A percentile compares a stretch with the other conserved stretches of the same genome.
Evolutionary conservation across 2,888 invertebrate species (phyloP).

Genomic region (Xanthia togata): DNA sequence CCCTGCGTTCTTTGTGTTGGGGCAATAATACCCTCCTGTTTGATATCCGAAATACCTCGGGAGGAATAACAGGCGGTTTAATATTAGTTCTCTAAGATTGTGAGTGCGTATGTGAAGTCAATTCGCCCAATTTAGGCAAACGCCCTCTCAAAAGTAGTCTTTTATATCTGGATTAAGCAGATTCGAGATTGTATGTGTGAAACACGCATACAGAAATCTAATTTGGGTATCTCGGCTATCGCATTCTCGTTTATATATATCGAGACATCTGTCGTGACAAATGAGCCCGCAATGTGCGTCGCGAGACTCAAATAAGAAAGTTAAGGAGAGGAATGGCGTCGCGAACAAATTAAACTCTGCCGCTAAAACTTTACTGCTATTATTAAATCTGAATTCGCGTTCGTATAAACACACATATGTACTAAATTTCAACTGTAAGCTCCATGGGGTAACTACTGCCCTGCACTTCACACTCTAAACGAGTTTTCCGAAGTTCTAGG

Average conservation of each 20-base stretch:
- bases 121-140: constrained; percentile 23
- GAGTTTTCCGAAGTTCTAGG: constrained; percentile 25
- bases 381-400: constrained; percentile 55
- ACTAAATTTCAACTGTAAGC: constrained; percentile 12
- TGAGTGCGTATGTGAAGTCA: constrained; percentile 26
- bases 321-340: constrained; percentile 48
- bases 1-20: constrained; percentile 50
- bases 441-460: constrained; percentile 25
- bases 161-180: constrained; percentile 35
- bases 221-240: constrained; percentile 56
- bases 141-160: constrained; percentile 8
- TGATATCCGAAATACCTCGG: constrained; percentile 28
- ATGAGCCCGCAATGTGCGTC: constrained; percentile 41
- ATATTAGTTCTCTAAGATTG: constrained; percentile 43
- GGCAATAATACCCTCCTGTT: constrained; percentile 43
- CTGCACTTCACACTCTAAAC: constrained; percentile 15
- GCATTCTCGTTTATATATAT: constrained; percentile 57
- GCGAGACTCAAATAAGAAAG: constrained; percentile 61
- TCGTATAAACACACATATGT: constrained; percentile 15
- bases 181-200: constrained; percentile 33
- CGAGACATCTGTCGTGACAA: constrained; percentile 41
- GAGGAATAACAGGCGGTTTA: constrained; percentile 35
- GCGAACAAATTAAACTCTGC: constrained; percentile 46
- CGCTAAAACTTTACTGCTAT: constrained; percentile 48
- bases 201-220: constrained; percentile 45